Percentiles rank a stretch among this genome's conserved stretches.
These are phyloP conservation scores for Coptodon rendalli DNA, from an alignment of 2,113 vertebrate species.

Conservation along the genomic window DNA sequence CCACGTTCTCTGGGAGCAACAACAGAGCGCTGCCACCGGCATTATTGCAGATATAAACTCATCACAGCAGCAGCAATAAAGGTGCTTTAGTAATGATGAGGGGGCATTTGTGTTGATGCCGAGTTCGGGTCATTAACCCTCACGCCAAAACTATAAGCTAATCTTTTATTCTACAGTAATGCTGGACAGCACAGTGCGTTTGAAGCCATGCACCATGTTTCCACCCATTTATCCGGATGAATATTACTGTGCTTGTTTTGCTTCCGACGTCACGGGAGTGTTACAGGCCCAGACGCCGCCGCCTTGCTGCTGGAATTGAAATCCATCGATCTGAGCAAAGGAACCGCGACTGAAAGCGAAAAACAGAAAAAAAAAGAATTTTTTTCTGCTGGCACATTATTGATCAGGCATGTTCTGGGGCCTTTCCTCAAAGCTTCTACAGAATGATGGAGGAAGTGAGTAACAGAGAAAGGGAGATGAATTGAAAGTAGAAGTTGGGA, in stretches of 20 bases:
- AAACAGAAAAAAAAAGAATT: conserved; percentile 17
- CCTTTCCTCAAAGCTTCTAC: neutral
- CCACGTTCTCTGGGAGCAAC: neutral
- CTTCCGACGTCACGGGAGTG: neutral
- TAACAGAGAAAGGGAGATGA: neutral
- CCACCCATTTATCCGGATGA: neutral
- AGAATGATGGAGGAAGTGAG: conserved; percentile 7
- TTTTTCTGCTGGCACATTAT: conserved; percentile 22
- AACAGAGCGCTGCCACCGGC: neutral
- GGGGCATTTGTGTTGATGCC: neutral
- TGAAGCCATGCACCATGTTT: neutral
- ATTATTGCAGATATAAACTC: neutral
- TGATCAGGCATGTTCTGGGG: conserved; percentile 28
- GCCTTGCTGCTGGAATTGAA: conserved; percentile 8
- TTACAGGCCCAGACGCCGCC: neutral
- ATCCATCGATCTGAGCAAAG: conserved; percentile 4
- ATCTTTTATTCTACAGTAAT: neutral
- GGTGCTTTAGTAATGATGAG: neutral
- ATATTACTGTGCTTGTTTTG: neutral
- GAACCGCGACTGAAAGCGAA: neutral
- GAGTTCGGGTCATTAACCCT: neutral
- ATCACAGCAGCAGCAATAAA: conserved; percentile 6
- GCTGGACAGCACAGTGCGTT: neutral
- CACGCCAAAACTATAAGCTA: neutral
- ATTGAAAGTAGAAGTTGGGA: conserved; percentile 12